A percentile compares a stretch with the other conserved stretches of the same genome.
phyloP scores from a whole-genome alignment of 1,140 invertebrate species.

The Heterodera schachtii region DNA sequence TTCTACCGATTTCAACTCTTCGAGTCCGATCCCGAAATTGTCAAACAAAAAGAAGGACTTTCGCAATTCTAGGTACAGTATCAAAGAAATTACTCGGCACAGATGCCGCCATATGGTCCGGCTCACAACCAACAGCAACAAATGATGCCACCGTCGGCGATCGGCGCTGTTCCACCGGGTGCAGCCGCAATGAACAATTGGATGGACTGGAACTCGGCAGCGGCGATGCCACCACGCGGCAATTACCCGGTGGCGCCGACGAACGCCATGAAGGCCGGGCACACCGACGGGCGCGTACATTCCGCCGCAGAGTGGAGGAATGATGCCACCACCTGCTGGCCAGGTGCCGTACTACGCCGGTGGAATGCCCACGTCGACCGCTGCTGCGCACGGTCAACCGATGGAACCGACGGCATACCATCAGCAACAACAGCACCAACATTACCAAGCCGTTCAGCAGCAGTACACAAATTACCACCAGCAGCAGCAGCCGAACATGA shows the following conservation, averaged over 20 bases:
- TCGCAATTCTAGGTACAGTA: background rate
- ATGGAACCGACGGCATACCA: background rate
- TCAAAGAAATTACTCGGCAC: background rate
- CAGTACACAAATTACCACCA: conserved; percentile 9
- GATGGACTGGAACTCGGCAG: conserved; percentile 20
- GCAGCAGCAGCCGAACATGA: conserved; percentile 32
- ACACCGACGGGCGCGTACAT: background rate
- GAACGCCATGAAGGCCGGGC: background rate
- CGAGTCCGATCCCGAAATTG: no score
- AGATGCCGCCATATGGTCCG: conserved; percentile 6
- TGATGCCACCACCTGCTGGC: background rate
- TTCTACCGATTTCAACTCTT: no score
- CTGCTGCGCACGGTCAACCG: background rate
- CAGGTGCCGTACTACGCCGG: background rate
- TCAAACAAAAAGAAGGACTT: background rate
- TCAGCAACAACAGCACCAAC: conserved; percentile 15
- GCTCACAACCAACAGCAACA: background rate
- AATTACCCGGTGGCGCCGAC: conserved; percentile 4
- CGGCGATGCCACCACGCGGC: conserved; percentile 5
- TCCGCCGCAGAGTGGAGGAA: background rate
- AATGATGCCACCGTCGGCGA: conserved; percentile 12
- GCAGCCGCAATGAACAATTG: conserved; percentile 11
- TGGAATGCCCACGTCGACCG: background rate
- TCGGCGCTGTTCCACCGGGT: background rate
- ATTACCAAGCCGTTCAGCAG: conserved; percentile 15